Base-by-base conservation (phyloP, 2,797 vertebrate species). In the Eidolon dupreanum region DNA sequence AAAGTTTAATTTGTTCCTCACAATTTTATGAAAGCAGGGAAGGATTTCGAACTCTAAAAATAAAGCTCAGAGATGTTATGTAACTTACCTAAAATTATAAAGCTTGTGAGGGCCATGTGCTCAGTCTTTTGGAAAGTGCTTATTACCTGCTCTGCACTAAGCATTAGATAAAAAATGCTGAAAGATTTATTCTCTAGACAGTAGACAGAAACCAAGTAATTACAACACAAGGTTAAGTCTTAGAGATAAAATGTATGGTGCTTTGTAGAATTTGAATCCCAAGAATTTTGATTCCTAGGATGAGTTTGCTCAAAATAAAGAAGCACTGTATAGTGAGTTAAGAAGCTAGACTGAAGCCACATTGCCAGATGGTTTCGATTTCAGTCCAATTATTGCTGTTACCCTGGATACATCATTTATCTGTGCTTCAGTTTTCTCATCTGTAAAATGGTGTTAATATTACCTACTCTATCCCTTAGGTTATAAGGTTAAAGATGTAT, bases 161-260 rank as follows among this genome's bases (percentile, higher is more conserved):
- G 85, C 22, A 78, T 70, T 55, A 79, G 49, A 74, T 92, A n/a
- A 49, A 92, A 88, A 88, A 91, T 70, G 49, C 57, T 41, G 9
- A 88, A 53, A 36, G 66, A 49, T 38, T 73, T 93, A 94, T 38
- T 82, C 19, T 86, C 57, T n/a, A 91, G 36, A 91, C 19, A 81
- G 22, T 33, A 43, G 81, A 75, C 24, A 36, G 83, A 93, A 86
- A 79, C 43, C 61, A 57, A 38, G 38, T 74, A 73, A 79, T 57
- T 73, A 63, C 11, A 53, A 51, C 57, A 43, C 41, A 83, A 66
- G 33, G 49, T 65, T 73, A 90, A 85, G 28, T 63, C 20, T 22
- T 59, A 73, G 46, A 87, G 16, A 38, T 11, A 49, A 85, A 94
- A 13, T 31, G 33, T 28, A 43, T 26, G 8, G 6, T 73, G 26